Percentiles rank a stretch among this genome's conserved stretches.
These are phyloP conservation scores for Gisinianus flammeolus DNA, from an alignment of 2,888 invertebrate genomes.

Conservation along the genomic window DNA sequence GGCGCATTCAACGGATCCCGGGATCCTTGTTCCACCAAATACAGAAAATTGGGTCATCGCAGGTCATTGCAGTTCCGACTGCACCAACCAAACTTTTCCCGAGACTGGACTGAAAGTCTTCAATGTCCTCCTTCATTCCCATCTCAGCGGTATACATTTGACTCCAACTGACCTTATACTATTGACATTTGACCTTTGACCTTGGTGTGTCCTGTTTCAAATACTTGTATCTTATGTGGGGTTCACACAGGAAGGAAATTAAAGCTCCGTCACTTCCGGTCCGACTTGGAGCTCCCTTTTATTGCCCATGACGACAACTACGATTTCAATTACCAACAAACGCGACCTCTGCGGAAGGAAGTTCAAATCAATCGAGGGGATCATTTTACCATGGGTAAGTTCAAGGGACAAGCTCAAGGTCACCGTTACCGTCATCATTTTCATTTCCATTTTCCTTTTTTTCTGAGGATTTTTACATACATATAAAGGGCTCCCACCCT, in stretches of 20 bases:
- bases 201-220: background rate
- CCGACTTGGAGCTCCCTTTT: slow-evolving; percentile 34
- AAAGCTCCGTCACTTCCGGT: slow-evolving; percentile 30
- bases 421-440: no score
- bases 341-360: slow-evolving; percentile 5
- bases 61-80: slow-evolving; percentile 81
- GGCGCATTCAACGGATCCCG: slow-evolving; percentile 78
- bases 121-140: slow-evolving; percentile 81
- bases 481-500: no score
- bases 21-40: slow-evolving; percentile 82
- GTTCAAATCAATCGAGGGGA: slow-evolving; percentile 28
- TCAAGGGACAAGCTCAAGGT: no score
- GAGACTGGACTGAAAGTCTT: slow-evolving; percentile 76
- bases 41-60: slow-evolving; percentile 78
- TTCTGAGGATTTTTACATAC: no score
- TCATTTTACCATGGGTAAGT: slow-evolving; percentile 34
- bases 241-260: slow-evolving; percentile 17
- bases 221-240: background rate
- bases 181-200: background rate
- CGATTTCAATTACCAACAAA: slow-evolving; percentile 40
- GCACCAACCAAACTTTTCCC: slow-evolving; percentile 65
- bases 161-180: background rate
- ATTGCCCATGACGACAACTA: slow-evolving; percentile 30
- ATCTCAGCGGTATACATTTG: slow-evolving; percentile 63
- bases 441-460: no score